Percentiles rank a stretch among this genome's conserved stretches.
Evolutionary conservation across 2,888 invertebrate species (phyloP).

Genomic region (Callinectes sapidus): DNA sequence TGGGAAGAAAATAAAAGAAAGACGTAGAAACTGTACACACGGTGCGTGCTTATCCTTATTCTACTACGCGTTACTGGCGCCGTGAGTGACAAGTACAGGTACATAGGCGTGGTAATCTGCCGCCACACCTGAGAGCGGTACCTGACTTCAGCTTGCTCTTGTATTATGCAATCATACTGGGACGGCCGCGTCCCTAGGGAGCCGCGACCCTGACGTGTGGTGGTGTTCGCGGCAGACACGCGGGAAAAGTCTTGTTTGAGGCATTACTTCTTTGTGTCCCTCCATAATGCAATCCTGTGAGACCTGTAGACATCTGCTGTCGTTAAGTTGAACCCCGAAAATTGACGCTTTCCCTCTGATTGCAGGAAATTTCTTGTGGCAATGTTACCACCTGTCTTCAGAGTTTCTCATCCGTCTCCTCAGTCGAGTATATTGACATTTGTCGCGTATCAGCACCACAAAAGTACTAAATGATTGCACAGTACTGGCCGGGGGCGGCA

Average conservation of each 20-base stretch:
- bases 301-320: neutral
- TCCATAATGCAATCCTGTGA: neutral
- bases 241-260: slow-evolving; percentile 8
- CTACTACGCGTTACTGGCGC: neutral
- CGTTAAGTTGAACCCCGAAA: neutral
- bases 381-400: neutral
- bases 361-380: neutral
- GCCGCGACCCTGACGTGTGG: slow-evolving; percentile 23
- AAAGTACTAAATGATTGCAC: slow-evolving; percentile 18
- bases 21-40: neutral
- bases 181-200: neutral
- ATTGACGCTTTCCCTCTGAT: slow-evolving; percentile 7
- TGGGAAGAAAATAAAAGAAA: neutral
- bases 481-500: slow-evolving; percentile 6
- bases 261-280: slow-evolving; percentile 21
- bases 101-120: neutral
- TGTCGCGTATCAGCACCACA: slow-evolving; percentile 12
- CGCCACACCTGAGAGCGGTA: neutral
- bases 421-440: slow-evolving; percentile 11
- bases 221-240: slow-evolving; percentile 13
- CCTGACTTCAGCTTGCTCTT: neutral
- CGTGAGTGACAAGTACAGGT: neutral
- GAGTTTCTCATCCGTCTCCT: slow-evolving; percentile 1
- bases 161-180: slow-evolving; percentile 19
- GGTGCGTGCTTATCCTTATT: neutral